Base-by-base conservation (phyloP, 2,888 invertebrate species). In the Folsomia candida region DNA sequence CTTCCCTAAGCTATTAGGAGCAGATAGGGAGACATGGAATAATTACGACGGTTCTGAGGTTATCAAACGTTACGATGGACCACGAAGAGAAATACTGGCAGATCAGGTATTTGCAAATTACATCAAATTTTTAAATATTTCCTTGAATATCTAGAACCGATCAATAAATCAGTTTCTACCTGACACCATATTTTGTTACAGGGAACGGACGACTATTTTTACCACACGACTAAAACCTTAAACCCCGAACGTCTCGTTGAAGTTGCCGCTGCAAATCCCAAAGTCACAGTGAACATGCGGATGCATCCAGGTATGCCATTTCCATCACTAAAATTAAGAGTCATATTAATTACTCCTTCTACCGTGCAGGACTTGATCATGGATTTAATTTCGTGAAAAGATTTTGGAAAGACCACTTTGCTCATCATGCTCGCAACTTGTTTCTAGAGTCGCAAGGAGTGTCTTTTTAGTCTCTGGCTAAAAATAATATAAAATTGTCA, bases 11-110 rank as follows among this genome's bases (percentile, higher is more conserved):
- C 94, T 94, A 82, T 83, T 95, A 64, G 92, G 92, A 14, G 29
- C 29, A 11, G 68, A 69, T 29, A 68, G 70, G 18, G 64, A 58
- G 9, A 14, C 61, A 1, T 94, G 94, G 93, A 85, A 86, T 11
- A 87, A 91, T 68, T 97, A 94, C 89, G 98, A 99, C 86, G 91
- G 97, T 0, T 91, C 92, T 51, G 88, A 89, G 80, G 84, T 98
- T 61, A 90, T 90, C 0, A 89, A 89, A 81, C 87, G 86, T 68
- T 97, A 97, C 82, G 87, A 88, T 74, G 96, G 96, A 47, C 91
- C 91, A 6, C 89, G 90, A 22, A 84, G 94, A 11, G 89, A 92
- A 71, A 86, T 98, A 68, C 86, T 96, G 9, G 87, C 70, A 2
- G 73, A 73, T 57, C 69, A 69, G 29, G 72, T 72, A 67, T 27